Percentiles rank a stretch among this genome's conserved stretches.
These are phyloP conservation scores for Synergus laeviventris DNA, from an alignment of 2,888 invertebrate genomes.

Conservation along the genomic window DNA sequence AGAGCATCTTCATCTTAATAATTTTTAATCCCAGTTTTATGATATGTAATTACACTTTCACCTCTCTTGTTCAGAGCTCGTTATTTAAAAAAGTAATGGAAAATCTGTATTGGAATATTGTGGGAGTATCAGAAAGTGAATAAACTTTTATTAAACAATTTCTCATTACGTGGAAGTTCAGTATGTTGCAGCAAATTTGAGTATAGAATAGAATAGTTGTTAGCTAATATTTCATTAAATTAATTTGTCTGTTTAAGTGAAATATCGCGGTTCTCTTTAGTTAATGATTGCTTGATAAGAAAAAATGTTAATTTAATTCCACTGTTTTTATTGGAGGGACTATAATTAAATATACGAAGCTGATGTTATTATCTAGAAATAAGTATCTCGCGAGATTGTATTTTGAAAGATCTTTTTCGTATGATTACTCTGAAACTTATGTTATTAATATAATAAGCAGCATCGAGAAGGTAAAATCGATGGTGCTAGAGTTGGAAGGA, in stretches of 20 bases:
- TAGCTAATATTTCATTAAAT: conserved; percentile 9
- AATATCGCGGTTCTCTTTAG: neutral
- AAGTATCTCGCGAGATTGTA: neutral
- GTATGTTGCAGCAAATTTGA: neutral
- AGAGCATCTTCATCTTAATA: neutral
- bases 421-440: neutral
- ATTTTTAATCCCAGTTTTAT: neutral
- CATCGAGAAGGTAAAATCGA: conserved; percentile 30
- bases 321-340: neutral
- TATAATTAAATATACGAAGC: neutral
- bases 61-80: neutral
- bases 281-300: neutral
- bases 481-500: conserved; percentile 17
- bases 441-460: conserved; percentile 6
- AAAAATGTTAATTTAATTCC: neutral
- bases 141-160: neutral
- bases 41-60: neutral
- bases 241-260: neutral
- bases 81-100: too few relatives aligned
- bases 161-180: neutral
- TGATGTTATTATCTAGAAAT: neutral
- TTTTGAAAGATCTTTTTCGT: neutral
- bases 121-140: neutral
- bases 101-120: neutral
- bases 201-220: neutral